A percentile compares a stretch with the other conserved stretches of the same genome.
These are phyloP conservation scores for Gymnobelideus leadbeateri DNA, from an alignment of 2,113 vertebrate genomes.

Conservation along the genomic window DNA sequence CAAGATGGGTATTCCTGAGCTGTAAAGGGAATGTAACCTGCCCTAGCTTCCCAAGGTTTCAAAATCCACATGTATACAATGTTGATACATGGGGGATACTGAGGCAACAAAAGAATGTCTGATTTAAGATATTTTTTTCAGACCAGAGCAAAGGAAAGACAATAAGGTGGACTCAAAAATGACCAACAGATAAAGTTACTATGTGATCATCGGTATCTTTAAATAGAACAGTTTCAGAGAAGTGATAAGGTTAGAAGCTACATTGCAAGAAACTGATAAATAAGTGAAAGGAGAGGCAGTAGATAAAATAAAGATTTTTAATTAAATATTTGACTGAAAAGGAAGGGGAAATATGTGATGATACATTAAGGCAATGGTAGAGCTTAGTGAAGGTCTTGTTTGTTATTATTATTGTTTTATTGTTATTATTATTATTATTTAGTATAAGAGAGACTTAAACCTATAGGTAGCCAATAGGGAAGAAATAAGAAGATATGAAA, in stretches of 20 bases:
- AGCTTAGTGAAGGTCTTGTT: neutral
- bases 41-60: no score
- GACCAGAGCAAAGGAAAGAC: no score
- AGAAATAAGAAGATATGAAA: neutral
- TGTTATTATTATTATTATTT: no score
- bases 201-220: neutral
- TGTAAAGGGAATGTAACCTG: no score
- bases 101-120: no score
- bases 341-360: neutral
- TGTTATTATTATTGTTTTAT: neutral
- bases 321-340: neutral
- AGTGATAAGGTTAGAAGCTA: neutral
- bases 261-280: no score
- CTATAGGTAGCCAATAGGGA: neutral
- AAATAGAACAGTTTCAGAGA: no score
- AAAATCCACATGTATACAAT: no score
- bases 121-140: no score
- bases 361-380: neutral
- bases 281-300: neutral
- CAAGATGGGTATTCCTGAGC: no score
- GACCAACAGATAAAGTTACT: no score
- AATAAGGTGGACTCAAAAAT: neutral
- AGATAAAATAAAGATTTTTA: neutral
- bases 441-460: neutral
- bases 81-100: no score